Percentiles rank a stretch among this genome's conserved stretches.
These are phyloP conservation scores for Columbina picui DNA, from an alignment of 2,113 vertebrate genomes.

Conservation along the genomic window DNA sequence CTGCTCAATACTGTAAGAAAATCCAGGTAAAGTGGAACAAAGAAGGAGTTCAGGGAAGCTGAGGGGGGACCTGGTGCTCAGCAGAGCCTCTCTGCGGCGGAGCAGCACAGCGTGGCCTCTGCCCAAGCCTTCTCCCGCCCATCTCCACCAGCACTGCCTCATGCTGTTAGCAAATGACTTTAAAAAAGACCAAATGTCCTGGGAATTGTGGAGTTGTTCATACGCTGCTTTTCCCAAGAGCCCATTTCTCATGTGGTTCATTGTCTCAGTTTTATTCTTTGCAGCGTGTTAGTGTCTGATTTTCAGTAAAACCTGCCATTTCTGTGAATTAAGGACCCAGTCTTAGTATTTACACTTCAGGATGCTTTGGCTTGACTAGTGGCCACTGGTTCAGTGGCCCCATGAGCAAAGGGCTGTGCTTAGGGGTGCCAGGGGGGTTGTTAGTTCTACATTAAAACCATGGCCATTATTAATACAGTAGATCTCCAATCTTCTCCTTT, in stretches of 20 bases:
- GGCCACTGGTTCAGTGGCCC: not conserved
- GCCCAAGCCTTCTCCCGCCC: not conserved
- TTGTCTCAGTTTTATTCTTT: not conserved
- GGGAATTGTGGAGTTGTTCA: not conserved
- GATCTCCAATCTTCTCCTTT: not conserved
- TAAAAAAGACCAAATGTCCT: too few relatives aligned
- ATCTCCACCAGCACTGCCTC: not conserved
- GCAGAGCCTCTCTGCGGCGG: not conserved
- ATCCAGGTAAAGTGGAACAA: not conserved
- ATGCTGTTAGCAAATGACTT: not conserved
- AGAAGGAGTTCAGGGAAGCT: not conserved
- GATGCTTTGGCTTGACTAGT: not conserved
- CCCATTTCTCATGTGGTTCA: not conserved
- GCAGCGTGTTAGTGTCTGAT: not conserved
- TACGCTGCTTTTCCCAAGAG: not conserved
- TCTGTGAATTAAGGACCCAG: not conserved
- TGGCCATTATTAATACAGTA: not conserved
- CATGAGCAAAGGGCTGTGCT: not conserved
- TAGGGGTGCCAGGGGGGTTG: rapidly evolving
- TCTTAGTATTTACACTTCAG: not conserved
- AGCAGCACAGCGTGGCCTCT: not conserved
- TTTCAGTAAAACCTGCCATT: not conserved
- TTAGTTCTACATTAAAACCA: not conserved
- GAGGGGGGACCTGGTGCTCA: not conserved
- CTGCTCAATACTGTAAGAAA: not conserved